Conservation (phyloP, 2,888 invertebrate genomes). For the Lasioglossum morio region DNA sequence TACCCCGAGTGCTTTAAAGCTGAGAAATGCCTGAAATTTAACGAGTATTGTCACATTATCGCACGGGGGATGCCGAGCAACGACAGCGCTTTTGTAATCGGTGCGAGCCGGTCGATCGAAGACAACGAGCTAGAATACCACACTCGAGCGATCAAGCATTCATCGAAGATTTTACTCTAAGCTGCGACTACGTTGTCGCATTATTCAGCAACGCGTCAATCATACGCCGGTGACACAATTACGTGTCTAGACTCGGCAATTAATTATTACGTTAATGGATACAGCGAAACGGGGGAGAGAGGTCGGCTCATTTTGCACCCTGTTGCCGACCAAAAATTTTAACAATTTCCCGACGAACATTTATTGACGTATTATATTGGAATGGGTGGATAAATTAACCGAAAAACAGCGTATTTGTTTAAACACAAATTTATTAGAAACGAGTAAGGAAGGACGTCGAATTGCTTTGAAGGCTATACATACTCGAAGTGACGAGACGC, state of each 20-base stretch:
- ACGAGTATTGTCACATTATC: conserved; percentile 1
- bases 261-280: neutral
- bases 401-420: too few species aligned
- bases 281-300: too few species aligned
- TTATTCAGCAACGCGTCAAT: neutral
- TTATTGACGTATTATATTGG: too few species aligned
- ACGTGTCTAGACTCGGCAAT: neutral
- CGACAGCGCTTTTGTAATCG: neutral
- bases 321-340: neutral
- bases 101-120: neutral
- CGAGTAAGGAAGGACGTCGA: too few species aligned
- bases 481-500: too few species aligned
- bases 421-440: too few species aligned
- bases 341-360: neutral
- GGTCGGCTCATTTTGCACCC: too few species aligned
- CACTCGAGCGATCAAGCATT: neutral
- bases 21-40: conserved; percentile 15
- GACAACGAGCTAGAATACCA: neutral
- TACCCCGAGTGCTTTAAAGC: neutral
- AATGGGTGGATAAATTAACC: too few species aligned
- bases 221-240: neutral
- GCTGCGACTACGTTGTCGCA: neutral
- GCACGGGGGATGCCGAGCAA: neutral
- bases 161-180: neutral
- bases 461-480: too few species aligned